phyloP scores from a whole-genome alignment of 2,113 vertebrate genomes.

The Myotis davidii region DNA sequence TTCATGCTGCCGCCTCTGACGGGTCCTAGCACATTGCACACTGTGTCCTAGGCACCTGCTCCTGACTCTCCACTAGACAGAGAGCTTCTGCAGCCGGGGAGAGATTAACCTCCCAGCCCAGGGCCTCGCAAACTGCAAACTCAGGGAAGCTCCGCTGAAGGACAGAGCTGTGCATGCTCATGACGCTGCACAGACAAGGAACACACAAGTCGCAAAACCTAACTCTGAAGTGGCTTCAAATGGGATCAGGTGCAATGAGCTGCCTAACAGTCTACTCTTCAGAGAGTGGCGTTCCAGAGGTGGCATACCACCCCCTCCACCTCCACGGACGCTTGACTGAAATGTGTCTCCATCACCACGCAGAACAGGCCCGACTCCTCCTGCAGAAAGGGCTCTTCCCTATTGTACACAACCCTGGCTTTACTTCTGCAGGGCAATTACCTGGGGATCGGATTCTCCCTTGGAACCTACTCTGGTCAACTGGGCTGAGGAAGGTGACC shows the following conservation, averaged over 20 bases:
- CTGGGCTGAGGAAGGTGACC: not conserved
- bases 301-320: not conserved
- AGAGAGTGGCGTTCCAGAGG: rapidly evolving
- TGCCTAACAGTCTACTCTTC: not conserved
- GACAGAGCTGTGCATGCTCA: not conserved
- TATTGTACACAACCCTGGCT: not conserved
- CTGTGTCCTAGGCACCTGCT: not conserved
- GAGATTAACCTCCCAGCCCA: not conserved
- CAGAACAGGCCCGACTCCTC: not conserved
- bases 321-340: not conserved
- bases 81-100: not conserved
- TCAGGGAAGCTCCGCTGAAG: not conserved
- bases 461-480: not conserved
- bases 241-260: not conserved
- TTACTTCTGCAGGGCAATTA: not conserved
- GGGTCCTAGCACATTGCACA: rapidly evolving
- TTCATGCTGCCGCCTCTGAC: not conserved
- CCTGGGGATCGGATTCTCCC: not conserved
- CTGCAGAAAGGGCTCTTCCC: not conserved
- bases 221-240: not conserved
- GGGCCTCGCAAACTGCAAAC: not conserved
- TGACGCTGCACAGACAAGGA: not conserved
- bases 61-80: too few species aligned
- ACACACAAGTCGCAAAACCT: not conserved
- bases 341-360: not conserved